Base-by-base conservation (phyloP, 2,797 vertebrate genomes). In the Anguilla anguilla region DNA sequence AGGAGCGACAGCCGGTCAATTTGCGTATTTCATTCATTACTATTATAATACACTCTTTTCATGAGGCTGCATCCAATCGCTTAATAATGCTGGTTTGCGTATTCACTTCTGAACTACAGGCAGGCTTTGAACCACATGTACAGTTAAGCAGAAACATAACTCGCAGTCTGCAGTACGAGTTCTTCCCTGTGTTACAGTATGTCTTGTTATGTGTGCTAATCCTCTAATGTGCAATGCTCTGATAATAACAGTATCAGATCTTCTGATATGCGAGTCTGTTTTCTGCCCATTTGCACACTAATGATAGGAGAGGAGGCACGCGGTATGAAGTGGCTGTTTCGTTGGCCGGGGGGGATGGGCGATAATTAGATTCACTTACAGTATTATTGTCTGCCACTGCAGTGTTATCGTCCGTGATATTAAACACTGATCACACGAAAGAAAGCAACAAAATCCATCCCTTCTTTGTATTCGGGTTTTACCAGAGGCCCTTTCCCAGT, bases 1-100 rank as follows among this genome's bases (percentile, higher is more conserved):
- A 69, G 6, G n/a, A 11, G 19, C 67, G 85, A 84, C 59, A 35
- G 84, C 77, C 28, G 61, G n/a, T 67, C 85, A 35, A 49, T 87
- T 77, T 43, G 19, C 64, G 4, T 57, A 25, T 46, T 81, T 46
- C 43, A 81, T 81, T 49, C 77, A 81, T 49, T 49, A 22, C 35
- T 17, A 49, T 81, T 9, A 11, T 81, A 25, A 81, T 9, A 49
- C 5, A 19, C 43, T 25, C 0, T 9, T 3, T 81, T 81, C 31
- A 11, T 46, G 77, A 2, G 3, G 39, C 39, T 2, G 43, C 39
- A 81, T 49, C 43, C 19, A 6, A 81, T 49, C 19, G 25, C 43
- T 46, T 49, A 31, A 81, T 81, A 25, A 25, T 31, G 11, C 13
- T 49, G 77, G 7, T 81, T 81, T 81, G 77, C 43, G 2, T 81